A percentile compares a stretch with the other conserved stretches of the same genome.
Evolutionary conservation across 2,888 invertebrate species (phyloP).

Genomic region (Tridacna gigas): DNA sequence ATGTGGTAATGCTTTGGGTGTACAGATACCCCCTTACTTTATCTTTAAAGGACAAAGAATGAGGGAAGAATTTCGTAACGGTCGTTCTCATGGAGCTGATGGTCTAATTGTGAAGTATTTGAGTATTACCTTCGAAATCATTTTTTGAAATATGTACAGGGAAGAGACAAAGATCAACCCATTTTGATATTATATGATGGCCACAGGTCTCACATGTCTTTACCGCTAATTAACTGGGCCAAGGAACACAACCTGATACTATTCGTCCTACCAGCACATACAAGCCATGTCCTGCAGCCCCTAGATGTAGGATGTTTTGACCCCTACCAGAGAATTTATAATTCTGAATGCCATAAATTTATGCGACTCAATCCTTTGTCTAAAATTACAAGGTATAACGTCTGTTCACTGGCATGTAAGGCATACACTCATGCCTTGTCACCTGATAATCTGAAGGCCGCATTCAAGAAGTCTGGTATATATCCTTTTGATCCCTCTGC

Average conservation of each 20-base stretch:
- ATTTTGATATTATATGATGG: constrained; percentile 36
- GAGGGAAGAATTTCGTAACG: too few relatives aligned
- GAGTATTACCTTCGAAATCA: not conserved
- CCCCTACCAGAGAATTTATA: constrained; percentile 45
- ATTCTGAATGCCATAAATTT: constrained; percentile 30
- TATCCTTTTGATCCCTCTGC: constrained; percentile 22
- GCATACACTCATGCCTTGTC: constrained; percentile 20
- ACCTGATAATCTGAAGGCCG: constrained; percentile 20
- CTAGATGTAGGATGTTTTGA: constrained; percentile 36
- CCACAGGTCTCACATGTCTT: constrained; percentile 29
- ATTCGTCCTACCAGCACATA: constrained; percentile 36
- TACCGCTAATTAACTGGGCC: constrained; percentile 45
- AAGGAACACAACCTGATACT: constrained; percentile 36
- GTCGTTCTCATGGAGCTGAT: too few relatives aligned
- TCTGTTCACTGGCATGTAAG: constrained; percentile 30
- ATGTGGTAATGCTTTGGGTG: constrained; percentile 34
- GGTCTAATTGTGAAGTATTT: too few relatives aligned
- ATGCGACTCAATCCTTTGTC: constrained; percentile 35
- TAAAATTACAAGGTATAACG: constrained; percentile 43
- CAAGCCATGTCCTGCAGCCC: constrained; percentile 36
- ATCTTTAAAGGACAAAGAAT: too few relatives aligned
- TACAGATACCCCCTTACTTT: constrained; percentile 3
- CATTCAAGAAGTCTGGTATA: constrained; percentile 42
- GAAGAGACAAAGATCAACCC: constrained; percentile 14
- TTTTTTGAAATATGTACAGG: constrained; percentile 32